A percentile compares a stretch with the other conserved stretches of the same genome.
Evolutionary conservation across 2,113 vertebrate species (phyloP).

Genomic region (Aramus guarauna): DNA sequence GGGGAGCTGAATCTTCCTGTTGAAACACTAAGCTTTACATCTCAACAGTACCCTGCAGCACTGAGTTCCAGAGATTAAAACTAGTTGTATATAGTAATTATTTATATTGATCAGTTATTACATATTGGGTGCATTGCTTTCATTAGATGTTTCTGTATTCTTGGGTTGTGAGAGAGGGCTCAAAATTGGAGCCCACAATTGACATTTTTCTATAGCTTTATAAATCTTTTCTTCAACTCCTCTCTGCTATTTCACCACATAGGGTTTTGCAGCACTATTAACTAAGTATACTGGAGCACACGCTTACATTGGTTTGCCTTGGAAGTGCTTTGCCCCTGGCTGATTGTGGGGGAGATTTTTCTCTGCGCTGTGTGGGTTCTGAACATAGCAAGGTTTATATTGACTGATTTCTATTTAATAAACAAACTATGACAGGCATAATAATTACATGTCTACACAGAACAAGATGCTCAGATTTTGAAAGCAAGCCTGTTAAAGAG

Average conservation of each 20-base stretch:
- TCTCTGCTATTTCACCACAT: background rate
- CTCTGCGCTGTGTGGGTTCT: constrained; percentile 13
- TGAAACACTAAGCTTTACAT: background rate
- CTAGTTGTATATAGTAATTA: background rate
- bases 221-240: background rate
- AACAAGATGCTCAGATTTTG: constrained; percentile 39
- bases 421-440: constrained; percentile 49
- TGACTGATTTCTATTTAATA: constrained; percentile 51
- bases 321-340: constrained; percentile 5
- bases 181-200: background rate
- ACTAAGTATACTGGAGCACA: background rate
- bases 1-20: background rate
- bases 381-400: constrained; percentile 42
- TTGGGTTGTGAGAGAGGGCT: background rate
- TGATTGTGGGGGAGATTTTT: constrained; percentile 28
- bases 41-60: background rate
- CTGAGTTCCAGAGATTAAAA: background rate
- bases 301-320: background rate
- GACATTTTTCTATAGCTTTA: background rate
- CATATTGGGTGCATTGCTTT: background rate
- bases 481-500: constrained; percentile 47
- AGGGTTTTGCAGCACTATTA: background rate
- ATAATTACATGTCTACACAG: constrained; percentile 46
- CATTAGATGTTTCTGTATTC: background rate
- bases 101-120: background rate